phyloP scores from a whole-genome alignment of 2,113 vertebrate genomes.

The Tragulus kanchil region DNA sequence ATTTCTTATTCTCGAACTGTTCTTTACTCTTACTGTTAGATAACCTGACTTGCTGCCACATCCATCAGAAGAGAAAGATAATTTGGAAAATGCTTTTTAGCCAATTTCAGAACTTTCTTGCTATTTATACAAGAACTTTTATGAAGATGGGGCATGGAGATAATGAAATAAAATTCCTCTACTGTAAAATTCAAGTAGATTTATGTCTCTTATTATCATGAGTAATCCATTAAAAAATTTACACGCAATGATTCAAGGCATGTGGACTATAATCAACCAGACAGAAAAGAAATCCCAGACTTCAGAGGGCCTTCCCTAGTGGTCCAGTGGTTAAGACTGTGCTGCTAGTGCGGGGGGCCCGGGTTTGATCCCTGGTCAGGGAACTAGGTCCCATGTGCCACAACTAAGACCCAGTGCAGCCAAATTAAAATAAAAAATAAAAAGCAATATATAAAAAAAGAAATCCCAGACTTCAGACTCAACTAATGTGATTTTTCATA shows the following conservation, averaged over 20 bases:
- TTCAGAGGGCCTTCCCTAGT: not conserved
- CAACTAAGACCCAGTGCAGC: no score
- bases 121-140: slow-evolving; percentile 65
- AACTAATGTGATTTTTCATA: not conserved
- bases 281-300: slow-evolving; percentile 8
- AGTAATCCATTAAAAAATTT: slow-evolving; percentile 60
- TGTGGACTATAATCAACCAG: not conserved
- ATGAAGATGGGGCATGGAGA: slow-evolving; percentile 19
- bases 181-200: slow-evolving; percentile 60
- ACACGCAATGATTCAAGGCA: slow-evolving; percentile 44
- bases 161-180: slow-evolving; percentile 69
- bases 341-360: no score
- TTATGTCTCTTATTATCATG: slow-evolving; percentile 47
- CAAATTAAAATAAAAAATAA: no score
- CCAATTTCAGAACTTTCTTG: slow-evolving; percentile 57
- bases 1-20: not conserved
- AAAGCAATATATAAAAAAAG: not conserved
- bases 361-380: no score
- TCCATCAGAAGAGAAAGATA: slow-evolving; percentile 40
- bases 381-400: no score
- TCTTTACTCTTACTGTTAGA: slow-evolving; percentile 22
- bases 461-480: slow-evolving; percentile 29
- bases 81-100: slow-evolving; percentile 55
- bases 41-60: not conserved
- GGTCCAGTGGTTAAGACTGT: no score